phyloP scores from a whole-genome alignment of 2,888 invertebrate genomes.

The Cybosia mesomella region DNA sequence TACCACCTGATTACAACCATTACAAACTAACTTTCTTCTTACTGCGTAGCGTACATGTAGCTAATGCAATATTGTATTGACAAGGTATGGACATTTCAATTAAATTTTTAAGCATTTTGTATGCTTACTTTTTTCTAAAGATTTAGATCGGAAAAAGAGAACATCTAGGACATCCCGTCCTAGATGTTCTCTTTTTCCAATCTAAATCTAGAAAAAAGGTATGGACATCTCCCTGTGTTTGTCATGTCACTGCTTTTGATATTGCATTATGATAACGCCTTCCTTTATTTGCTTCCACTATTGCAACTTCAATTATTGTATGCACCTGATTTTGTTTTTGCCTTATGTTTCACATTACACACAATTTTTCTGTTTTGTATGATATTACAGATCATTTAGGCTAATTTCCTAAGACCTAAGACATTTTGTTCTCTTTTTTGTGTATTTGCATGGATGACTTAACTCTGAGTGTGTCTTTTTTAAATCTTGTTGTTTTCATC shows the following conservation, averaged over 20 bases:
- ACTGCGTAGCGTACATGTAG: background rate
- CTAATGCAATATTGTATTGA: slow-evolving; percentile 7
- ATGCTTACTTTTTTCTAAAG: too few species aligned
- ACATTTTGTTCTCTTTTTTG: background rate
- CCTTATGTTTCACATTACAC: background rate
- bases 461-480: background rate
- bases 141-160: too few species aligned
- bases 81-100: background rate
- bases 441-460: background rate
- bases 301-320: background rate
- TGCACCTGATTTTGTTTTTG: background rate
- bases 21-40: slow-evolving; percentile 1
- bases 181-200: too few species aligned
- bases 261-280: background rate
- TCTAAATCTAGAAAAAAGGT: too few species aligned
- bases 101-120: too few species aligned
- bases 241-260: background rate
- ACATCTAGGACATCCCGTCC: too few species aligned
- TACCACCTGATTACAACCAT: background rate
- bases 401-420: background rate
- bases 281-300: background rate
- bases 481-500: too few species aligned
- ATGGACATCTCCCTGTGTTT: background rate
- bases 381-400: too few species aligned
- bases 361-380: background rate